phyloP scores from a whole-genome alignment of 2,113 vertebrate species.

The Coptodon rendalli region DNA sequence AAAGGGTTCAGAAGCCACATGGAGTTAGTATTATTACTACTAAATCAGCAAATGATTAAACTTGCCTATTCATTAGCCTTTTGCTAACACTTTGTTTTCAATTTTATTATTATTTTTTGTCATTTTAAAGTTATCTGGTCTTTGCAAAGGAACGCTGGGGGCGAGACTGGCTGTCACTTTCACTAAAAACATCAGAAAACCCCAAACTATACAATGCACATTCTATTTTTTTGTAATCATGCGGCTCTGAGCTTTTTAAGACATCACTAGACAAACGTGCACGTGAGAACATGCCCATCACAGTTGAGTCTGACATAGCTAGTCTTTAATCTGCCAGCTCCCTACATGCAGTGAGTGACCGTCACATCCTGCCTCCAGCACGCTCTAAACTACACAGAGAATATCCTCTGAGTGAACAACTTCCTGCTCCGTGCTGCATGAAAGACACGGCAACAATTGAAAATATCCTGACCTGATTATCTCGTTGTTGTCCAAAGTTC shows the following conservation, averaged over 20 bases:
- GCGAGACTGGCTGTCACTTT: background rate
- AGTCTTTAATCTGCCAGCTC: background rate
- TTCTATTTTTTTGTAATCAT: background rate
- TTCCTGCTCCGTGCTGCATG: background rate
- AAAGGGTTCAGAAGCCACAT: background rate
- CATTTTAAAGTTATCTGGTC: background rate
- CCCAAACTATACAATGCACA: background rate
- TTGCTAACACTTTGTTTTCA: background rate
- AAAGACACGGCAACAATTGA: background rate
- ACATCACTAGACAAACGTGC: background rate
- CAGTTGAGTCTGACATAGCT: background rate
- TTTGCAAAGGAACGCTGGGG: background rate
- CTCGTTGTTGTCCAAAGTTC: background rate
- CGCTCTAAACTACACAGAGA: background rate
- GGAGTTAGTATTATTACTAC: background rate
- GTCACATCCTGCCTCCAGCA: background rate
- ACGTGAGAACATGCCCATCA: background rate
- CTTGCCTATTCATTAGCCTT: background rate
- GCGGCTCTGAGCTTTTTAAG: background rate
- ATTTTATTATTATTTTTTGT: background rate
- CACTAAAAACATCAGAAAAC: background rate
- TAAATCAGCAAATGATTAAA: background rate
- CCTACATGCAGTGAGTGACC: background rate
- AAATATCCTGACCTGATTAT: background rate
- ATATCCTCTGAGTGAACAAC: background rate